Base-by-base conservation (phyloP, 53 echinoderm and acorn worm genomes). In the Temnopleurus reevesii region DNA sequence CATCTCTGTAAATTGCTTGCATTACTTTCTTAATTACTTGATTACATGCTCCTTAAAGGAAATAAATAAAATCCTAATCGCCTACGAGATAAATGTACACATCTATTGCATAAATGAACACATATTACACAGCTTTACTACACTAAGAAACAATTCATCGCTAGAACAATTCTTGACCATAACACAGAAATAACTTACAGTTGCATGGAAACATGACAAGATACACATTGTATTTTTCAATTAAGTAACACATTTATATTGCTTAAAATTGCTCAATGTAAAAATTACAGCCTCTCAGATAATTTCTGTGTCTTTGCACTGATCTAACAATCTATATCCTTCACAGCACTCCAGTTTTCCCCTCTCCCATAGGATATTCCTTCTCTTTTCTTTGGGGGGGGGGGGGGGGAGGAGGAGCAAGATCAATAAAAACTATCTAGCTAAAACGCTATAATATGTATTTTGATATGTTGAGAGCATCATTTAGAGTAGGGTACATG, bases 21-120 rank as follows among this genome's bases (percentile, higher is more conserved):
- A 71, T 41, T 41, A 13, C 12, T 7, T 71, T 71, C 36, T 36
- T 21, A 12, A 71, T 41, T 71, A 71, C 21, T 38, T n/a, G n/a
- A n/a, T n/a, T n/a, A n/a, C n/a, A n/a, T n/a, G n/a, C 41, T 71
- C 71, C 43, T 71, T 41, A 71, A 9, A 71, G 71, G 71, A 71
- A 71, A 71, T 71, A 71, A 71, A 71, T 71, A 71, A 21, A 43
- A 23, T 41, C 12, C 36, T 36, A 2, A 38, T 6, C 43, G 41
- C 9, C 41, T 38, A 71, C 71, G 41, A n/a, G 21, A 41, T 71
- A 71, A n/a, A 36, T 12, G 21, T 71, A 71, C 36, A 71, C 41
- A 71, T 71, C 71, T 38, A 71, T 41, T 71, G 71, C 71, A 71
- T 71, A 71, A 71, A 38, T 41, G 21, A 71, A 41, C 41, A 41